Conservation (phyloP, 2,888 invertebrate species). For the Cyrtodaria siliqua region DNA sequence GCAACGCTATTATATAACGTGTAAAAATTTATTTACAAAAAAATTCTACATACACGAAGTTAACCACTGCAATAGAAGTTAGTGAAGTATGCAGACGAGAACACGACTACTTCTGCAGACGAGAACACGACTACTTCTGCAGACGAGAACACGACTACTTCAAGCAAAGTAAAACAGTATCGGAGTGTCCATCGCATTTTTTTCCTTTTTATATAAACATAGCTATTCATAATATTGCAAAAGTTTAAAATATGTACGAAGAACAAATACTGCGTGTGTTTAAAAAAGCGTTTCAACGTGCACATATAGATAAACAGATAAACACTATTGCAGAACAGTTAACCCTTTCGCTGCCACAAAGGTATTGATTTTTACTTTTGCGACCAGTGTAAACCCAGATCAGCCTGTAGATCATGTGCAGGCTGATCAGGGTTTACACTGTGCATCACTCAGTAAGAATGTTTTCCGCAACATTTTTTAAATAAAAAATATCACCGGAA, state of each 20-base stretch:
- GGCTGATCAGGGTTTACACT: too few species aligned
- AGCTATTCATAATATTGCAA: not conserved
- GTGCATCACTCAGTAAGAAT: too few species aligned
- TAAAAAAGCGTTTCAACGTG: constrained; percentile 1
- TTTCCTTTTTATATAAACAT: not conserved
- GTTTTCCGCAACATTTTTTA: too few species aligned
- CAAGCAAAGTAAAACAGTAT: constrained; percentile 14
- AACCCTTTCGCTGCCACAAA: not conserved
- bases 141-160: constrained; percentile 13
- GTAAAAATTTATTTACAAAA: constrained; percentile 66
- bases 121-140: too few species aligned
- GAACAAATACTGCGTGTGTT: not conserved
- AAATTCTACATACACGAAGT: constrained; percentile 51
- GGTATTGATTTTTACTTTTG: not conserved
- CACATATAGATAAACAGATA: not conserved
- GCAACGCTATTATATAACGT: too few species aligned
- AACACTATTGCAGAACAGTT: not conserved
- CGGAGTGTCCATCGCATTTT: constrained; percentile 6
- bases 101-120: too few species aligned
- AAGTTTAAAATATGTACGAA: constrained; percentile 3
- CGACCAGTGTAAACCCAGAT: too few species aligned
- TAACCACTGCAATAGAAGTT: constrained; percentile 40
- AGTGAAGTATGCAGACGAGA: constrained; percentile 13
- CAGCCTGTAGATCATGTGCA: too few species aligned
- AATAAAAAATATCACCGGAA: too few species aligned